These are phyloP conservation scores for Icerya purchasi DNA, from an alignment of 2,888 invertebrate species.

Conservation along the genomic window DNA sequence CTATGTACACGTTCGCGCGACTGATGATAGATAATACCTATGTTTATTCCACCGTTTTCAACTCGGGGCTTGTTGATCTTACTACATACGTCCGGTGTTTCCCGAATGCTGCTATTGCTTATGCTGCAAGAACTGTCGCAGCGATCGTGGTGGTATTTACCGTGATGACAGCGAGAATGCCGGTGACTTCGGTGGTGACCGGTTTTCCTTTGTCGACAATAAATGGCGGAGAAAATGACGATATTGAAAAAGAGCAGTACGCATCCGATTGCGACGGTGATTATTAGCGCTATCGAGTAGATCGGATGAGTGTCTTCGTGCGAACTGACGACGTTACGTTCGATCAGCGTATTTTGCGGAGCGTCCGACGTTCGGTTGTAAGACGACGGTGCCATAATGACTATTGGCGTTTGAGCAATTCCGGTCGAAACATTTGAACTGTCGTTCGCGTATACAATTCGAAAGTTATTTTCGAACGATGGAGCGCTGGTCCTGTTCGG, in stretches of 20 bases:
- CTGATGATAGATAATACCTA: too few species aligned
- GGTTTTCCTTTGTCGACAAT: conserved; percentile 30
- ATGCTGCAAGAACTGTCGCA: conserved; percentile 12
- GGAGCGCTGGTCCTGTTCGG: neutral
- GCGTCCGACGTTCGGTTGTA: conserved; percentile 1
- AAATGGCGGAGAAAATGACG: conserved; percentile 63
- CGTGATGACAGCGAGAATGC: conserved; percentile 5
- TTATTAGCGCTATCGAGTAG: conserved; percentile 73
- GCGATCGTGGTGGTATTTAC: conserved; percentile 10
- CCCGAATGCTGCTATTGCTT: conserved; percentile 10
- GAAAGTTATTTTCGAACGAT: conserved; percentile 26
- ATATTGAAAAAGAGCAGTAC: conserved; percentile 58
- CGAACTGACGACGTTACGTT: conserved; percentile 26
- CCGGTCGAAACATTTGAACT: conserved; percentile 7
- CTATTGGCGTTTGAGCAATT: conserved; percentile 17
- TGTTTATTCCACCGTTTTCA: conserved; percentile 10
- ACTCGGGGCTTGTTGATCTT: conserved; percentile 8
- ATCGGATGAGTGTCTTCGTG: conserved; percentile 66
- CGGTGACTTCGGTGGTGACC: conserved; percentile 1
- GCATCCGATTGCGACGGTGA: conserved; percentile 82
- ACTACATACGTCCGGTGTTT: conserved; percentile 9
- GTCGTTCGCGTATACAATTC: conserved; percentile 8
- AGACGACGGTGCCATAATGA: conserved; percentile 21
- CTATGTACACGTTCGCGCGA: too few species aligned
- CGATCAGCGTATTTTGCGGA: conserved; percentile 16